Percentiles rank a stretch among this genome's conserved stretches.
Evolutionary conservation across 2,797 vertebrate genomes (phyloP).

Genomic region (Dendrocincla tyrannina): DNA sequence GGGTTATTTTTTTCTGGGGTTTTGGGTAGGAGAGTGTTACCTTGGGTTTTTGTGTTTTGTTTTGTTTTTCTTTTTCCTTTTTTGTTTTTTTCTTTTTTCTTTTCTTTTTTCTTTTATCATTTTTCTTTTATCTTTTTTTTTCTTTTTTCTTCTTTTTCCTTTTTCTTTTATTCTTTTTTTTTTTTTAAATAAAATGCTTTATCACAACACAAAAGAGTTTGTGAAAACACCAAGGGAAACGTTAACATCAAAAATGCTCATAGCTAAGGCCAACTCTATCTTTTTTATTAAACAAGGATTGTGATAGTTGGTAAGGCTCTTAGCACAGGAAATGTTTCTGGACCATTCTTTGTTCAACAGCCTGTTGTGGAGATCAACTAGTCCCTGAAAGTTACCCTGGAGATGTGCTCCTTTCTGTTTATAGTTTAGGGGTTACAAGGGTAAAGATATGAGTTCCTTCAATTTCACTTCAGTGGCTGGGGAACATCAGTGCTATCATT

Average conservation of each 20-base stretch:
- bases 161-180: too few relatives aligned
- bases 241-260: background rate
- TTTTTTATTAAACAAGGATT: background rate
- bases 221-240: background rate
- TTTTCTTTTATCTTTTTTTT: too few relatives aligned
- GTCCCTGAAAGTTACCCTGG: background rate
- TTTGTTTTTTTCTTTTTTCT: too few relatives aligned
- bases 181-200: background rate
- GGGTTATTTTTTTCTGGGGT: background rate
- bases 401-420: background rate
- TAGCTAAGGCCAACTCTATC: background rate
- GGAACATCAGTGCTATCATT: background rate
- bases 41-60: too few relatives aligned
- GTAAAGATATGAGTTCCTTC: background rate
- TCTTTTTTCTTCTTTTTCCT: too few relatives aligned
- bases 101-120: too few relatives aligned
- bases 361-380: background rate
- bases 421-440: background rate
- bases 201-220: background rate
- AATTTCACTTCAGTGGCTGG: background rate
- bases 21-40: background rate
- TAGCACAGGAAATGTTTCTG: background rate
- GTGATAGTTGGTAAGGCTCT: background rate
- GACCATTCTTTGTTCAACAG: background rate
- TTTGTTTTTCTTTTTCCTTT: too few relatives aligned